Conservation (phyloP, 2,797 vertebrate species). For the Enteromius fasciolatus region DNA sequence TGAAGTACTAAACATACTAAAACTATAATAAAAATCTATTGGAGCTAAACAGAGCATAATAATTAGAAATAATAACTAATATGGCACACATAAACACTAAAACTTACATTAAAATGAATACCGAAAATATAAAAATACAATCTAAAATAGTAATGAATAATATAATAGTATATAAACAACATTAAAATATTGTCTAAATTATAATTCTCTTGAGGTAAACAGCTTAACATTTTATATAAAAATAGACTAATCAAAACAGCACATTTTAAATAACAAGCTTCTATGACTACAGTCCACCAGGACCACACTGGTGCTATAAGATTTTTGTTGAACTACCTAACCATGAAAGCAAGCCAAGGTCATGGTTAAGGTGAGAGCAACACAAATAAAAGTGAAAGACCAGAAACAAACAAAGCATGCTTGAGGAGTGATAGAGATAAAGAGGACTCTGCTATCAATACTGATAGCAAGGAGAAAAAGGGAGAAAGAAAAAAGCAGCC, state of each 20-base stretch:
- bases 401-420: conserved; percentile 20
- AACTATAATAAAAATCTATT: not conserved
- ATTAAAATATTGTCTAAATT: not conserved
- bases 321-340: conserved; percentile 26
- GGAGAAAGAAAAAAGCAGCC: conserved; percentile 17
- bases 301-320: conserved; percentile 24
- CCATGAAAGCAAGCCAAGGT: conserved; percentile 39
- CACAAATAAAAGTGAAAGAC: conserved; percentile 42
- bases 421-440: not conserved
- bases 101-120: not conserved
- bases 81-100: not conserved
- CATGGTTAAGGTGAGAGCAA: conserved; percentile 43
- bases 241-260: conserved; percentile 20
- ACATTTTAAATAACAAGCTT: conserved; percentile 3
- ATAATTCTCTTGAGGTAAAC: not conserved
- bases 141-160: not conserved
- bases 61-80: not conserved
- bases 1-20: not conserved
- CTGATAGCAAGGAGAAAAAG: conserved; percentile 45
- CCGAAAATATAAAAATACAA: not conserved
- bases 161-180: not conserved
- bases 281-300: conserved; percentile 25
- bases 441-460: conserved; percentile 39
- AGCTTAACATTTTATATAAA: not conserved
- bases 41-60: not conserved